A percentile compares a stretch with the other conserved stretches of the same genome.
Evolutionary conservation across 35 echinoderm and acorn worm species (phyloP).

Genomic region (Holothuria glaberrima): DNA sequence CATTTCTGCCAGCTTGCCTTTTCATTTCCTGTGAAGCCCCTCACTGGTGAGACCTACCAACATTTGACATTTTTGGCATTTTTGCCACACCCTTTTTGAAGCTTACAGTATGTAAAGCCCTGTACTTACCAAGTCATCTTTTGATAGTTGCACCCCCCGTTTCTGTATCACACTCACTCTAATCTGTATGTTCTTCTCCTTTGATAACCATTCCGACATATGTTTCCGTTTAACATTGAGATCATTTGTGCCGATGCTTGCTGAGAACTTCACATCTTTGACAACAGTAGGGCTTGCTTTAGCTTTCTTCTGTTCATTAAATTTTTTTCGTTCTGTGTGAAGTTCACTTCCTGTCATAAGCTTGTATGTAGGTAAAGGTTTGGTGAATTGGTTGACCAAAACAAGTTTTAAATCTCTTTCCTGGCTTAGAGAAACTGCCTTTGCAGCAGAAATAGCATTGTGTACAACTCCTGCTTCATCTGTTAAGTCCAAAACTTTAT

Average conservation of each 20-base stretch:
- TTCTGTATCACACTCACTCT: slow-evolving; percentile 7
- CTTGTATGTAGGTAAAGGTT: slow-evolving; percentile 46
- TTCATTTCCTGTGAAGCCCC: too few species aligned
- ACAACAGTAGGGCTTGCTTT: slow-evolving; percentile 27
- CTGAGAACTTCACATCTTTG: slow-evolving; percentile 50
- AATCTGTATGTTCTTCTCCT: slow-evolving; percentile 46
- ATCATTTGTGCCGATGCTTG: slow-evolving; percentile 26
- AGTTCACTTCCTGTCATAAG: slow-evolving; percentile 59
- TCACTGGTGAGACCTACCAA: too few species aligned
- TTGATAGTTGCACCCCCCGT: background rate
- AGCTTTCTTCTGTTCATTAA: slow-evolving; percentile 34
- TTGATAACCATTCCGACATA: slow-evolving; percentile 39
- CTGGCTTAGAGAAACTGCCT: slow-evolving; percentile 38
- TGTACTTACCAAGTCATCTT: slow-evolving; percentile 35
- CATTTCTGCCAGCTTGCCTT: too few species aligned
- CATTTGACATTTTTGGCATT: too few species aligned
- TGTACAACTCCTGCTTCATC: slow-evolving; percentile 35
- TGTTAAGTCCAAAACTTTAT: slow-evolving; percentile 43
- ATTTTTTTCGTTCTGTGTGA: slow-evolving; percentile 29
- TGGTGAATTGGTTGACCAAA: slow-evolving; percentile 34
- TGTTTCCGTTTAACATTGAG: slow-evolving; percentile 48
- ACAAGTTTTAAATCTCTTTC: slow-evolving; percentile 45
- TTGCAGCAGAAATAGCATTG: background rate
- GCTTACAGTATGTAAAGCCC: too few species aligned
- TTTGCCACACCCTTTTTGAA: too few species aligned